phyloP scores from a whole-genome alignment of 2,797 vertebrate genomes.

The Chloroceryle inda region DNA sequence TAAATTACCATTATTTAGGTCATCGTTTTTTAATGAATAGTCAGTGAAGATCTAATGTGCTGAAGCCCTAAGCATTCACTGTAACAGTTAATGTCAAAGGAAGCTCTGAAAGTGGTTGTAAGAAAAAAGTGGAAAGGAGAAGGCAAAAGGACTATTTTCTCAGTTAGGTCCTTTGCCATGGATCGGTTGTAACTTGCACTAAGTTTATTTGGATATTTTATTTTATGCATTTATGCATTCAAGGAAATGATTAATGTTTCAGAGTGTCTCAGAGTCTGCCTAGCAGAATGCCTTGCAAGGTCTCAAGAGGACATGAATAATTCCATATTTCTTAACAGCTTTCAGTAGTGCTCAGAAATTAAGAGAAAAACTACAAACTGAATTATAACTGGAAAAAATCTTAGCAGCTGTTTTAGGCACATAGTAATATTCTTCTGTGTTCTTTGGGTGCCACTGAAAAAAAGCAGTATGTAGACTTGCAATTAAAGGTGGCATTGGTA shows the following conservation, averaged over 20 bases:
- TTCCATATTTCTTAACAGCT: background rate
- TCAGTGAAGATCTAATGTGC: background rate
- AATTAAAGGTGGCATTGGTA: background rate
- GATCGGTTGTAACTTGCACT: background rate
- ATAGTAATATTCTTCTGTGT: background rate
- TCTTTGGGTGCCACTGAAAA: background rate
- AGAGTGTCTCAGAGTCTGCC: background rate
- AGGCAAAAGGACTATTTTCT: background rate
- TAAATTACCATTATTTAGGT: constrained; percentile 7
- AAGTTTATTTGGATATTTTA: constrained; percentile 8
- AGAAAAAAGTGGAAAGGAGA: background rate
- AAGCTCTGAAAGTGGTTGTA: background rate
- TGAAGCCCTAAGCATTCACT: background rate
- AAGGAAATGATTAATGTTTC: constrained; percentile 22
- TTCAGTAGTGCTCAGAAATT: background rate
- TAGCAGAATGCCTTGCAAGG: background rate
- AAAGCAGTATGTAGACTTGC: background rate
- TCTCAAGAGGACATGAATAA: constrained; percentile 17
- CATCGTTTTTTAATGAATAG: background rate
- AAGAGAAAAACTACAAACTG: background rate
- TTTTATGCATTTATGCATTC: background rate
- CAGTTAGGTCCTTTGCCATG: background rate
- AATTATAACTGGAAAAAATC: constrained; percentile 1
- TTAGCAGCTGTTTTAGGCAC: background rate
- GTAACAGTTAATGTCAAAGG: background rate